Evolutionary conservation across 1,140 invertebrate genomes (phyloP), one percentile per base, ranked within the genome.

Genomic region (Drosophila pseudoobscura): DNA sequence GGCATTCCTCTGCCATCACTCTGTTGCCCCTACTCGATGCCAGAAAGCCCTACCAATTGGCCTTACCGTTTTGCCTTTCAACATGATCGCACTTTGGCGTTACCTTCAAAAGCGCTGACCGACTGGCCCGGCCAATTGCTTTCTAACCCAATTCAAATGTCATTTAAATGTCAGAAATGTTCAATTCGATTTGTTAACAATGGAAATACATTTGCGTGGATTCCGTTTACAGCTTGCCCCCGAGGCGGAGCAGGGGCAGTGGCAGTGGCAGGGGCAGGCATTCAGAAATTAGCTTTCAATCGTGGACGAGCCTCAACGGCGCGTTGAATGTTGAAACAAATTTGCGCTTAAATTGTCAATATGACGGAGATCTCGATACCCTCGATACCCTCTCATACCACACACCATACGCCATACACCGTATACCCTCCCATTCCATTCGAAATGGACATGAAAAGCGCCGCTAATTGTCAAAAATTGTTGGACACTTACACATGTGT

Each of bases 391-490:
- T 5, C 11, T 39, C 11, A 39, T 1, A 39, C 0, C 17, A 17
- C 17, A 17, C 17, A 39, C 11, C 54, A 15, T 47, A 17, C 17
- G 13, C 11, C 54, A 15, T 47, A 8, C 6, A 31, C 20, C 52
- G 6, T 5, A 24, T 22, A 7, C 5, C 3, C 11, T 9, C 7
- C 50, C 20, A n/a, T 8, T 31, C n/a, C 9, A 41, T 59, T 54
- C 43, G 22, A 61, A 51, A 54, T 55, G 26, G 51, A 90, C 87
- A 88, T 90, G 78, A 88, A 90, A 84, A 87, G 76, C 76, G 83
- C 88, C 87, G 87, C 82, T 88, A 90, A 90, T 90, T 90, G 88
- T 90, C 73, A 80, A 87, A 89, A 90, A 89, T 87, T 82, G 80
- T 89, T 89, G 55, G 60, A 69, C 79, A 88, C 83, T 77, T 80